Conservation (phyloP, 2,113 vertebrate species). For the Orcinus orca region DNA sequence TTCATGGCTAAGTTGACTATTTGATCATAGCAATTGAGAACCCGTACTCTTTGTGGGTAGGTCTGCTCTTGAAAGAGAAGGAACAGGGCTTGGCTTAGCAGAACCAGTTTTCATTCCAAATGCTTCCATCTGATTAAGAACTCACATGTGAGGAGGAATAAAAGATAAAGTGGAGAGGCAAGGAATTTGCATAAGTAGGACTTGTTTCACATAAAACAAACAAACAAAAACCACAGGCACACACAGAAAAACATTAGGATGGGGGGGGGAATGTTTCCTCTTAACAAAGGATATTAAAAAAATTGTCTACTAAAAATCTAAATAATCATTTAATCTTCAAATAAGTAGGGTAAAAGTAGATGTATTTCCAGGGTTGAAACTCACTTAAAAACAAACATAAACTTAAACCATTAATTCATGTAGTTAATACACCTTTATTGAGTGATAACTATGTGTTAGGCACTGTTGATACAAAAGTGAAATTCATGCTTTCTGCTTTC, state of each 20-base stretch:
- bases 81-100: neutral
- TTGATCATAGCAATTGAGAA: neutral
- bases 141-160: neutral
- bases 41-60: rapidly evolving
- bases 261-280: neutral
- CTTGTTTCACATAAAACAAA: neutral
- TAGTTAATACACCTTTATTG: neutral
- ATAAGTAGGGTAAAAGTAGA: neutral
- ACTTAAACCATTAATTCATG: neutral
- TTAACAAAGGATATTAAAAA: neutral
- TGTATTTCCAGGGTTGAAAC: neutral
- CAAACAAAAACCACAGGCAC: neutral
- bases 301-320: neutral
- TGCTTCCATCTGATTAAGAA: neutral
- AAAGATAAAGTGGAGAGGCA: neutral
- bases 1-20: neutral
- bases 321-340: neutral
- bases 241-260: neutral
- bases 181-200: neutral
- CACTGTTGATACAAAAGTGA: neutral
- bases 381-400: neutral
- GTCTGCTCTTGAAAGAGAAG: neutral
- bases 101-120: neutral
- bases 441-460: neutral
- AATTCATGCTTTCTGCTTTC: neutral